Percentiles rank a stretch among this genome's conserved stretches.
phyloP scores from a whole-genome alignment of 2,888 invertebrate species.

The Augochlorella aurata region DNA sequence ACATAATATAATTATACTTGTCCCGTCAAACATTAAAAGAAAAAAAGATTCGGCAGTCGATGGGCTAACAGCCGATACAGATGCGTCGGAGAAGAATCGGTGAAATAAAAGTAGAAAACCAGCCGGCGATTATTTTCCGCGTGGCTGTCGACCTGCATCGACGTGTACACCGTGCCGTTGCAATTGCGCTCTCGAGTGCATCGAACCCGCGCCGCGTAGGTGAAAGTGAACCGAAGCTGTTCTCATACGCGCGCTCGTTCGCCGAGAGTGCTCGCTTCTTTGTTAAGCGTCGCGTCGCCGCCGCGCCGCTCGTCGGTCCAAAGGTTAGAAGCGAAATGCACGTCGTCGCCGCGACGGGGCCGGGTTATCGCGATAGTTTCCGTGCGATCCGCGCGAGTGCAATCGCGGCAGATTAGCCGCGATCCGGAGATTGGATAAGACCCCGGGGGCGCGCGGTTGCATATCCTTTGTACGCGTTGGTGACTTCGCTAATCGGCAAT shows the following conservation, averaged over 20 bases:
- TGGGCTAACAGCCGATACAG: no score
- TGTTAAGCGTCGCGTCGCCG: conserved; percentile 49
- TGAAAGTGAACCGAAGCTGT: conserved; percentile 69
- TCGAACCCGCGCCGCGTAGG: conserved; percentile 69
- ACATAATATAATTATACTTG: no score
- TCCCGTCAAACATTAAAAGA: no score
- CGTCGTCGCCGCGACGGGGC: conserved; percentile 23
- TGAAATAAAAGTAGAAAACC: neutral
- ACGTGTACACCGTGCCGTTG: conserved; percentile 66
- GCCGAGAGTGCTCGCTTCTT: conserved; percentile 48
- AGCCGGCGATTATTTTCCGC: conserved; percentile 25
- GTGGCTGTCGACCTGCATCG: conserved; percentile 55
- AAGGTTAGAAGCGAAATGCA: conserved; percentile 62
- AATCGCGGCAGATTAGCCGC: neutral
- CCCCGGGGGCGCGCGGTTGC: neutral
- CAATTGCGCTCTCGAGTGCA: conserved; percentile 64
- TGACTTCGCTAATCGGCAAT: conserved; percentile 6
- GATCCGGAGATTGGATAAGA: conserved; percentile 1
- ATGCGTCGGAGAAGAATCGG: no score
- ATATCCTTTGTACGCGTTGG: conserved; percentile 1
- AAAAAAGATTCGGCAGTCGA: no score
- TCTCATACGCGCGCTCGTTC: conserved; percentile 58
- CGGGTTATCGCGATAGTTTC: conserved; percentile 29
- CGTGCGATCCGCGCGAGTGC: neutral
- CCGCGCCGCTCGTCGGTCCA: conserved; percentile 40